These are phyloP conservation scores for Athalia cordata DNA, from an alignment of 2,888 invertebrate genomes.

Conservation along the genomic window DNA sequence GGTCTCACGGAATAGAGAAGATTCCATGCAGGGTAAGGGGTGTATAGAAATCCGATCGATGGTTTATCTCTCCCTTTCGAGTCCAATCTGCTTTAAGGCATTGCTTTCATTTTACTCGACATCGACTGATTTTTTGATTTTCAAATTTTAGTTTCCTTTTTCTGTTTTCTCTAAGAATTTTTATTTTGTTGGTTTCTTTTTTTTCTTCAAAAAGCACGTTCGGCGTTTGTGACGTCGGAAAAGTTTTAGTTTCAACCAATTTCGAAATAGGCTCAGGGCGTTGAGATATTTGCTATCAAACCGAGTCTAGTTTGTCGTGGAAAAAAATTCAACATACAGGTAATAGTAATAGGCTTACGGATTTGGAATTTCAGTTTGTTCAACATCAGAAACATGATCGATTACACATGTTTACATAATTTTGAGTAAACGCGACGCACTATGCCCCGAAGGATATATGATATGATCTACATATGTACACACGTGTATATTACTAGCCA, in stretches of 20 bases:
- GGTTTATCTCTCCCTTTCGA: slow-evolving; percentile 31
- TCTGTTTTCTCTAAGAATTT: not conserved
- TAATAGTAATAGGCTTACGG: too few relatives aligned
- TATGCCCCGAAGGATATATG: too few relatives aligned
- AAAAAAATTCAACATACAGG: too few relatives aligned
- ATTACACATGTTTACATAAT: too few relatives aligned
- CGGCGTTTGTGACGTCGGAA: not conserved
- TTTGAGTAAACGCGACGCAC: too few relatives aligned
- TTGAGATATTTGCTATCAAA: not conserved
- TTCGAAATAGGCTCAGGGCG: not conserved
- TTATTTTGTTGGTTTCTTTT: not conserved
- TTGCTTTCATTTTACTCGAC: not conserved
- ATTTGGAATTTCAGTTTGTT: too few relatives aligned
- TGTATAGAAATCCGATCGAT: slow-evolving; percentile 23
- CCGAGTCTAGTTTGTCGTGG: not conserved
- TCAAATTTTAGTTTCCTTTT: not conserved
- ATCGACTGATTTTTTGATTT: slow-evolving; percentile 11
- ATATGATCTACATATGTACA: too few relatives aligned
- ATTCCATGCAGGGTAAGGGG: too few relatives aligned
- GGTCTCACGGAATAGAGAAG: too few relatives aligned
- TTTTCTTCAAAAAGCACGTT: too few relatives aligned
- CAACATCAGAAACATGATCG: too few relatives aligned
- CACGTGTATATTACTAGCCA: too few relatives aligned
- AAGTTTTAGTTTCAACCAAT: not conserved
- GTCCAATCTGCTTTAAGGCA: slow-evolving; percentile 32